Base-by-base conservation (phyloP, 1,140 invertebrate species). In the Plodia interpunctella region DNA sequence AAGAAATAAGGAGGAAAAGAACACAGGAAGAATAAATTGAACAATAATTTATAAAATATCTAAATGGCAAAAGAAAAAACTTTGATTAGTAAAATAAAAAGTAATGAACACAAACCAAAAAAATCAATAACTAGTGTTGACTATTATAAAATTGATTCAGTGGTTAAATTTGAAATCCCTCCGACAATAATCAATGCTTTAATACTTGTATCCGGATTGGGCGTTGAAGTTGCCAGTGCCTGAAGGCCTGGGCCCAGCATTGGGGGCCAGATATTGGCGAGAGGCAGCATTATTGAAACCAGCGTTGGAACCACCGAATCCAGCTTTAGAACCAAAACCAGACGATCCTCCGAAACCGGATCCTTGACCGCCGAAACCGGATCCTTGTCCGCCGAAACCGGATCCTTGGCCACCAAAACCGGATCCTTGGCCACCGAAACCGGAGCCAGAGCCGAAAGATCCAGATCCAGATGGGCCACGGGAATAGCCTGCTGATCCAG, bases 151-250 rank as follows among this genome's bases (percentile, higher is more conserved):
- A 35, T 10, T 35, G 38, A 15, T 44, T 44, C 15, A 17, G 15
- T 44, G 15, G 6, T 44, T n/a, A 44, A 44, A n/a, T 15, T 17
- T 44, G 10, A 15, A 15, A 15, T 15, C 38, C 38, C 38, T 44
- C 38, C 13, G 1, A 44, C 13, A 44, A 44, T 15, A 13, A 44
- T 32, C 2, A 32, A 32, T 6, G 13, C 13, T 64, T 70, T 86
- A 87, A 61, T 88, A 88, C 55, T 72, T 77, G 76, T 88, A 88
- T 20, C 86, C 86, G 32, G 83, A 74, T 68, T 86, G 81, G 5
- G 82, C 60, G 76, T 84, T 88, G 77, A 80, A 88, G 77, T 86
- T 88, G 15, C 86, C 86, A 15, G 81, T 80, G 11, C 86, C 86
- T 0, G 78, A 80, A 3, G 79, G 80, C 35, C 80, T 59, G 49